phyloP scores from a whole-genome alignment of 2,888 invertebrate genomes.

The Lydus trimaculatus region DNA sequence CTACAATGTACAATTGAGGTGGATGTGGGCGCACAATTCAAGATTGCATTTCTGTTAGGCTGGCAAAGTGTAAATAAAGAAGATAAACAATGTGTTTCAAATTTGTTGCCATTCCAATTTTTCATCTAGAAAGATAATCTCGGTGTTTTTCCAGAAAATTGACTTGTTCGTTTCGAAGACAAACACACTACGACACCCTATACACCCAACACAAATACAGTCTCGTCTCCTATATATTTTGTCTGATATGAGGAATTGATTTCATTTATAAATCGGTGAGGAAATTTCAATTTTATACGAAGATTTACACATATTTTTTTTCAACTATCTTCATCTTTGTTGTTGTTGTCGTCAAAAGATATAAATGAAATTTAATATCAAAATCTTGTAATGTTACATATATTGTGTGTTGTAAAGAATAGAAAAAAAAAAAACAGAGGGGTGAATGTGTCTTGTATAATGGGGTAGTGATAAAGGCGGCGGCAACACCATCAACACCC shows the following conservation, averaged over 20 bases:
- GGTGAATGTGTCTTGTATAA: conserved; percentile 23
- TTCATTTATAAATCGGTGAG: conserved; percentile 53
- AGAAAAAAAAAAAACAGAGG: conserved; percentile 17
- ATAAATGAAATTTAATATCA: conserved; percentile 16
- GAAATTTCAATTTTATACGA: conserved; percentile 48
- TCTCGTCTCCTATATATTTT: not conserved
- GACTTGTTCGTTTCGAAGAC: conserved; percentile 51
- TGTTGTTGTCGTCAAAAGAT: not conserved
- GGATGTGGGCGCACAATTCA: not conserved
- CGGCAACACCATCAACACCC: conserved; percentile 9
- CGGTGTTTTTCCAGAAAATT: conserved; percentile 53
- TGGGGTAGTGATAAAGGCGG: conserved; percentile 40
- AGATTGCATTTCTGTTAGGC: conserved; percentile 11
- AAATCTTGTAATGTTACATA: conserved; percentile 29
- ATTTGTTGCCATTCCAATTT: conserved; percentile 54
- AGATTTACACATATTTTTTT: conserved; percentile 18
- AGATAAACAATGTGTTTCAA: conserved; percentile 53
- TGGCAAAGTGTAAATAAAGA: conserved; percentile 47
- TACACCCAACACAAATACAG: not conserved
- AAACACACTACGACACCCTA: conserved; percentile 45
- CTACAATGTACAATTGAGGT: too few relatives aligned
- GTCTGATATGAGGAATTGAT: conserved; percentile 50
- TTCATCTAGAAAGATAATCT: conserved; percentile 49
- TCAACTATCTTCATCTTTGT: conserved; percentile 30
- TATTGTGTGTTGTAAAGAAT: conserved; percentile 20